Evolutionary conservation across 2,113 vertebrate species (phyloP), one percentile per base, ranked within the genome.

Genomic region (Melanerpes formicivorus): DNA sequence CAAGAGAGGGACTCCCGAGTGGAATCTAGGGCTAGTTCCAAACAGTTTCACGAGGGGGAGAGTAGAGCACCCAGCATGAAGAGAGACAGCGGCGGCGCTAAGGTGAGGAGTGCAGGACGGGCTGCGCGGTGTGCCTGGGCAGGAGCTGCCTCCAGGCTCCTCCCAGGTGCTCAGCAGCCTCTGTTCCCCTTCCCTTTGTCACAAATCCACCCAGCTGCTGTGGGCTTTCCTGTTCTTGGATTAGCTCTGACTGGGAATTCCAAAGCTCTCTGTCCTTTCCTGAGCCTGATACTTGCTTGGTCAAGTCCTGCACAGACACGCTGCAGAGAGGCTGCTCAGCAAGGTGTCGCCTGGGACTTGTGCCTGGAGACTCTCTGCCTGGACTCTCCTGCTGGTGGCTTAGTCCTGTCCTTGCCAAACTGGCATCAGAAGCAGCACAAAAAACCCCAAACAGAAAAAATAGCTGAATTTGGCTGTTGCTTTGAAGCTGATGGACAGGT

Each of bases 91-190:
- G 13, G 84, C 80, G 73, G 80, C 91, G 95, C 93, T 84, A 98
- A 98, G 97, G 98, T 98, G 97, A 98, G 97, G 84, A 84, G 96
- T 74, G 92, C 90, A 63, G 89, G 93, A 94, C 90, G 86, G 67
- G 54, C 55, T 62, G 16, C 55, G 84, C 90, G 12, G 22, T 71
- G 80, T 84, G 42, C 83, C 93, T 81, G 90, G 74, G 80, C 80
- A 50, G 65, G 91, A 73, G 76, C 78, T 88, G 80, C 64, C 72
- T 87, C 90, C 85, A 19, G 54, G 58, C 94, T 97, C 65, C 93
- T 95, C 56, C 78, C 90, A 10, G 70, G 37, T 82, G 12, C 76
- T 88, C 89, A 95, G 80, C 17, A 77, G 17, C 21, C 72, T 70
- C 3, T 29, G 59, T 88, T 54, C 93, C 96, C 73, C 59, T 70